phyloP scores from a whole-genome alignment of 1,140 invertebrate genomes.

The Drosophila pseudoananassae region DNA sequence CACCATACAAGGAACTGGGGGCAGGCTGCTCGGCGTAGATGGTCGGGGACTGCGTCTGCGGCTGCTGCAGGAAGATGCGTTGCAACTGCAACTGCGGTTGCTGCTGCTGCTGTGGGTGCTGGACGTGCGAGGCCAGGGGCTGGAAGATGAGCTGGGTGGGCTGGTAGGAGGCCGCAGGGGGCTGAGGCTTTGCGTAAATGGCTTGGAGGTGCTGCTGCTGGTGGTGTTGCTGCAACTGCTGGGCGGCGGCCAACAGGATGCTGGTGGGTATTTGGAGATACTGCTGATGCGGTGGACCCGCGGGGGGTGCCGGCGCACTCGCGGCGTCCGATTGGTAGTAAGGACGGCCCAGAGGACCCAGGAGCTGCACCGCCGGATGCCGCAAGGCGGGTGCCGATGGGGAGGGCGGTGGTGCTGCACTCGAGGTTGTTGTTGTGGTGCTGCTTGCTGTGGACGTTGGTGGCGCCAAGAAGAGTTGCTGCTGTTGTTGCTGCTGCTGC shows the following conservation, averaged over 20 bases:
- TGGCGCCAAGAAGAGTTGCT: conserved; percentile 13
- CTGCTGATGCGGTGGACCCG: conserved; percentile 31
- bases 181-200: conserved; percentile 39
- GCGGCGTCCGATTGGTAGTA: conserved; percentile 60
- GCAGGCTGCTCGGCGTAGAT: conserved; percentile 56
- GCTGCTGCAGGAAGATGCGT: conserved; percentile 58
- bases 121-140: neutral
- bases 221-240: conserved; percentile 66
- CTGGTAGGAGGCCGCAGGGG: neutral
- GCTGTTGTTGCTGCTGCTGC: conserved; percentile 49
- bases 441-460: conserved; percentile 7
- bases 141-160: conserved; percentile 53
- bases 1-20: conserved; percentile 26
- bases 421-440: conserved; percentile 17
- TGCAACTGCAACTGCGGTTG: conserved; percentile 52
- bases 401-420: conserved; percentile 18
- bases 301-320: conserved; percentile 34
- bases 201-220: conserved; percentile 50
- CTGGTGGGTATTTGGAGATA: conserved; percentile 74
- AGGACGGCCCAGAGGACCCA: conserved; percentile 69
- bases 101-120: conserved; percentile 15
- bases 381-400: neutral
- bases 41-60: conserved; percentile 31
- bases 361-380: conserved; percentile 40
- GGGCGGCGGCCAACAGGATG: conserved; percentile 60